These are phyloP conservation scores for Ochropleura plecta DNA, from an alignment of 2,888 invertebrate genomes.

Conservation along the genomic window DNA sequence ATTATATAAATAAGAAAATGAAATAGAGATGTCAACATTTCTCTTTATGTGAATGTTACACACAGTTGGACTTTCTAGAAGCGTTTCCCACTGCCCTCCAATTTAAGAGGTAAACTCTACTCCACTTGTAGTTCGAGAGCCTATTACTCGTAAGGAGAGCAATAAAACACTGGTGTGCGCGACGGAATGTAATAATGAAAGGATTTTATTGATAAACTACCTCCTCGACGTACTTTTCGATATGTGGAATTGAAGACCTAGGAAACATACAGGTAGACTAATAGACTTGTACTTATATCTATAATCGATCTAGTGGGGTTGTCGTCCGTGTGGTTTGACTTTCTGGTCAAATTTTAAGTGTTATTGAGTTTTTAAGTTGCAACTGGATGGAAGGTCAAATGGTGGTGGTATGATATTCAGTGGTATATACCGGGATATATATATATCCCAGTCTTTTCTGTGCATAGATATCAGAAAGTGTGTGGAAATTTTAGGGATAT, in stretches of 20 bases:
- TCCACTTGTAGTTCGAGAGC: conserved; percentile 42
- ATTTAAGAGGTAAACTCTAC: conserved; percentile 26
- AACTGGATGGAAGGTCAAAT: no score
- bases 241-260: conserved; percentile 3
- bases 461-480: no score
- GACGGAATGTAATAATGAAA: conserved; percentile 57
- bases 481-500: no score
- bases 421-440: no score
- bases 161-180: conserved; percentile 61
- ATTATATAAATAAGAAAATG: not conserved
- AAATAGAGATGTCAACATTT: not conserved
- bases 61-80: not conserved
- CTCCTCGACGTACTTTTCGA: conserved; percentile 17
- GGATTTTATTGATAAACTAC: conserved; percentile 58
- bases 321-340: no score
- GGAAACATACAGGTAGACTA: not conserved
- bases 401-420: no score
- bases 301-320: no score
- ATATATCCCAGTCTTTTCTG: no score
- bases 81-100: not conserved
- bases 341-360: no score
- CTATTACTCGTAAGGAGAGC: conserved; percentile 39
- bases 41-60: not conserved
- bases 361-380: no score
- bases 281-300: no score